Base-by-base conservation (phyloP, 2,113 vertebrate species). In the Rhipidura dahli region DNA sequence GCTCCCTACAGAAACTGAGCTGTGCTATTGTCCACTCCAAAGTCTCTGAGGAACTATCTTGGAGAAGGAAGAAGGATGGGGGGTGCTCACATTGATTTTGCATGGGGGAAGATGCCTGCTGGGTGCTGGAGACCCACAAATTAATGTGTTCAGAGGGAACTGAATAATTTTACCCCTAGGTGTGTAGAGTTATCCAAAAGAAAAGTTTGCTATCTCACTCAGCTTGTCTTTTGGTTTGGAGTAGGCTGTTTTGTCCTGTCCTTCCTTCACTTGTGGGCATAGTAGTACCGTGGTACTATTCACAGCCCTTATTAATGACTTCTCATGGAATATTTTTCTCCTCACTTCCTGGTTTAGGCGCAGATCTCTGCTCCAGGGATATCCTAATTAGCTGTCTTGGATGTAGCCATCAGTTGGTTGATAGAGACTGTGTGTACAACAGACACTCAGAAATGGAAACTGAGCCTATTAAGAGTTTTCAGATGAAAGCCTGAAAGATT, bases 401-500 rank as follows among this genome's bases (percentile, higher is more conserved):
- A 20, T 86, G 57, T 15, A 44, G n/a, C 88, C 83, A 49, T 80
- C 54, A 65, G 31, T 42, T 69, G 37, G 28, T 61, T 93, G 75
- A 65, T 80, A 79, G 30, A 69, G 42, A 16, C 64, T 87, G 16
- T 60, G 22, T 26, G 63, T 69, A 66, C 61, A 92, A 35, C 42
- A 76, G 70, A 20, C 82, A 42, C 33, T 95, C 20, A 49, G 11
- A 88, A 94, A 78, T 68, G 66, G 76, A 89, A 92, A 27, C 68
- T 54, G 88, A 83, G 59, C 42, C 89, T 61, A 50, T 76, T 65
- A 54, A 30, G 59, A 28, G 26, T 66, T 90, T 90, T 77, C 15
- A 88, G 86, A 88, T 63, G 68, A 63, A 93, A 94, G 83, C 56
- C 68, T 94, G 79, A 73, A 88, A 86, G 51, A 72, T 93, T 76